Evolutionary conservation across 2,113 vertebrate genomes (phyloP).

Genomic region (Procavia capensis): DNA sequence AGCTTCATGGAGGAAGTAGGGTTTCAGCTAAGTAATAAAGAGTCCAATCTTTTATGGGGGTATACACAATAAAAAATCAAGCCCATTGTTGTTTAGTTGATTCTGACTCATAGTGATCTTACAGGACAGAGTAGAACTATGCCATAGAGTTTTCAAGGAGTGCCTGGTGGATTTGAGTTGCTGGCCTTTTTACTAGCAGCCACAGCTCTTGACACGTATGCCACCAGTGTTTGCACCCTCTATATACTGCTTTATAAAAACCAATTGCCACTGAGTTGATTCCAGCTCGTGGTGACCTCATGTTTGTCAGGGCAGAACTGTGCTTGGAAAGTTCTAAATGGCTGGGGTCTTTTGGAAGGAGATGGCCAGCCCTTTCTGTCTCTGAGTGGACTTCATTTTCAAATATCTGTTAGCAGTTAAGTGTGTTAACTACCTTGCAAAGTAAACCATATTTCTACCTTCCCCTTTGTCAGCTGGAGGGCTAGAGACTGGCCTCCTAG

Average conservation of each 20-base stretch:
- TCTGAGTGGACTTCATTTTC: background rate
- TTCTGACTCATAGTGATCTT: too few relatives aligned
- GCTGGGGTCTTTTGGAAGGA: background rate
- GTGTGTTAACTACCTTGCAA: background rate
- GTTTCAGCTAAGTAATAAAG: slow-evolving; percentile 16
- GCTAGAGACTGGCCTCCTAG: background rate
- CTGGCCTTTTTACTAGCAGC: too few relatives aligned
- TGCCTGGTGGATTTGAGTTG: too few relatives aligned
- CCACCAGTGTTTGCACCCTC: too few relatives aligned
- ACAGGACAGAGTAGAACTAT: too few relatives aligned
- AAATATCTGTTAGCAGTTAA: background rate
- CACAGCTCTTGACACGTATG: too few relatives aligned
- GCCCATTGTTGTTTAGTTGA: too few relatives aligned
- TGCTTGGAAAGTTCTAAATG: background rate
- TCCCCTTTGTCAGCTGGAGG: background rate
- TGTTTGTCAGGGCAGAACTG: background rate
- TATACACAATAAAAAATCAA: too few relatives aligned
- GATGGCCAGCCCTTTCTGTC: background rate
- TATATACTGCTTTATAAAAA: too few relatives aligned
- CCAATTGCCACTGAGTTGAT: background rate
- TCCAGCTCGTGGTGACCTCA: background rate
- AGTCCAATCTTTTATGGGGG: background rate
- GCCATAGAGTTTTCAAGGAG: too few relatives aligned
- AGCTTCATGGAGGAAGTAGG: background rate
- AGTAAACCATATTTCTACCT: background rate